phyloP scores from a whole-genome alignment of 2,888 invertebrate species.

The Drosophila robusta region DNA sequence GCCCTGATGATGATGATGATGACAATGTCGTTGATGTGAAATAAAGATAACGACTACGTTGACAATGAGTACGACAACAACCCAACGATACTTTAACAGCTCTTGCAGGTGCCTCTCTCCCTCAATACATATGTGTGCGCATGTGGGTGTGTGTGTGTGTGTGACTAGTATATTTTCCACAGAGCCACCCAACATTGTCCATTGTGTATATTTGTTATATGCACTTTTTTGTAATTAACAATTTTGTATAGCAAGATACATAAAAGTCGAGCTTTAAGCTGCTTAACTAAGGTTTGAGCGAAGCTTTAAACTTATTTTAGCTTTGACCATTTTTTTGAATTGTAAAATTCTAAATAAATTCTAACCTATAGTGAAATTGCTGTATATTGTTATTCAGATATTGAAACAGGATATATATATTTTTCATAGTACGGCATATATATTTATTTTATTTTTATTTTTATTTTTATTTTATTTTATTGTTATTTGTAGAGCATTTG shows the following conservation, averaged over 20 bases:
- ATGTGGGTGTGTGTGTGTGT: background rate
- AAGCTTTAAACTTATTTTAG: too few relatives aligned
- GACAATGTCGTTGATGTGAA: conserved; percentile 77
- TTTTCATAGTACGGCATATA: too few relatives aligned
- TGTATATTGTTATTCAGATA: background rate
- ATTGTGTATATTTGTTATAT: conserved; percentile 25
- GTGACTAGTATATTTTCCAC: background rate
- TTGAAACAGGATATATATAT: background rate
- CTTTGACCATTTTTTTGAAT: too few relatives aligned
- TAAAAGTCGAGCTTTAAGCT: background rate
- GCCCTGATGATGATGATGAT: conserved; percentile 58
- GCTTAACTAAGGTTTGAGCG: background rate
- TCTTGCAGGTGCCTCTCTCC: conserved; percentile 67
- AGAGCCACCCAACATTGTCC: background rate
- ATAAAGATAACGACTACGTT: conserved; percentile 80
- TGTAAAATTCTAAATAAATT: too few relatives aligned
- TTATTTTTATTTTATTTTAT: background rate
- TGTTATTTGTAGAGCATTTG: conserved; percentile 15
- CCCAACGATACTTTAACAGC: conserved; percentile 79
- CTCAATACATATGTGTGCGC: background rate
- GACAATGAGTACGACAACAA: conserved; percentile 78
- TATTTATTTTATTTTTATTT: background rate
- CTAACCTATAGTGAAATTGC: background rate
- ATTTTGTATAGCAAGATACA: background rate
- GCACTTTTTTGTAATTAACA: conserved; percentile 11